phyloP scores from a whole-genome alignment of 2,113 vertebrate species.

The Oncorhynchus gorbuscha region DNA sequence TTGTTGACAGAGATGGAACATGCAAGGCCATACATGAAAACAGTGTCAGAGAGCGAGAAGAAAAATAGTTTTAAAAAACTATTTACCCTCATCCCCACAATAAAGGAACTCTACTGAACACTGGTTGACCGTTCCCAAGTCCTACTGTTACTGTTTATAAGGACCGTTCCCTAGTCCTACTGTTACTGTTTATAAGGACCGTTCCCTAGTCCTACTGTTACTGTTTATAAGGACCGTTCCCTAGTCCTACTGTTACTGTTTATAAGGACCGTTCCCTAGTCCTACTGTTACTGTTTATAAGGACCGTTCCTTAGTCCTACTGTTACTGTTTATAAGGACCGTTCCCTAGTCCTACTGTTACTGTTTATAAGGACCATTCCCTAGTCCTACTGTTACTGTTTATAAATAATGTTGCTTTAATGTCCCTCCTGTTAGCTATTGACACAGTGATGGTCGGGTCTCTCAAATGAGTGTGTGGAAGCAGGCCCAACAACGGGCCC shows the following conservation, averaged over 20 bases:
- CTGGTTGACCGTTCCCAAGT: constrained; percentile 6
- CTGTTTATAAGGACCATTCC: too few relatives aligned
- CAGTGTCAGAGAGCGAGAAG: neutral
- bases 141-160: neutral
- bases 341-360: neutral
- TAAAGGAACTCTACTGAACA: constrained; percentile 5
- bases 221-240: too few relatives aligned
- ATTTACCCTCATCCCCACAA: constrained; percentile 8
- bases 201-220: constrained; percentile 5
- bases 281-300: neutral
- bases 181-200: neutral
- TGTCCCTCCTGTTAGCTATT: constrained; percentile 43
- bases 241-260: too few relatives aligned
- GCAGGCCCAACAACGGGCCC: constrained; percentile 15
- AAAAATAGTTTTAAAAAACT: neutral
- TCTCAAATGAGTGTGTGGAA: constrained; percentile 40
- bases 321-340: too few relatives aligned
- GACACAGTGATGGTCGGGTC: constrained; percentile 67
- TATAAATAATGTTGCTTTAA: constrained; percentile 22
- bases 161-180: too few relatives aligned
- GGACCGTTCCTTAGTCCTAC: neutral
- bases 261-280: neutral
- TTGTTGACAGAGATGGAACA: constrained; percentile 19
- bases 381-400: too few relatives aligned
- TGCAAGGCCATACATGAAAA: constrained; percentile 21